Evolutionary conservation across 2,113 vertebrate genomes (phyloP), one percentile per base, ranked within the genome.

Genomic region (Melanerpes aurifrons): DNA sequence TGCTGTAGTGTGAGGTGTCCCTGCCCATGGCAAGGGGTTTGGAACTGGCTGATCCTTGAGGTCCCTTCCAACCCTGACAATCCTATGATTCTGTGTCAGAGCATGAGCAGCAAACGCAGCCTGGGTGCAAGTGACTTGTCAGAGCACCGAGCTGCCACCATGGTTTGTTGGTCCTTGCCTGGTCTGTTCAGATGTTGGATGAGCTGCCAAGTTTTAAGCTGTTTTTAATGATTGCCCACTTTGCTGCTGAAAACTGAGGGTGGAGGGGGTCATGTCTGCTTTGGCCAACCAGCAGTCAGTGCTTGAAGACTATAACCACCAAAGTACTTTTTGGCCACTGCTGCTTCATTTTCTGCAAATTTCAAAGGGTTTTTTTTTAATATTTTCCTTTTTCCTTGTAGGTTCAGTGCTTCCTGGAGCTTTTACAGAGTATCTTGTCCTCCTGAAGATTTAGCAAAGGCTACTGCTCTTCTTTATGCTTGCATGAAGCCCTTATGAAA

Each of bases 401-500:
- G 50, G 20, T 48, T 58, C 26, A 37, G 14, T 50, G 9, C 12
- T 75, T 71, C 66, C 31, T 87, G 28, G 24, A 82, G 71, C 37
- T 87, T 80, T 63, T 67, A 12, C 3, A 29, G 58, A 24, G 16
- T 40, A 4, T 4, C 17, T 6, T 19, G 6, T 31, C 54, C 11
- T 25, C 12, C 29, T 12, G 13, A 25, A 67, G 22, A 7, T 62
- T 63, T 76, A 77, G 16, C 15, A 76, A 56, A 63, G 19, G 25
- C 13, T 11, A 4, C 7, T 50, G 6, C 7, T 35, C 31, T 25
- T 2, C 0, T 0, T 48, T 18, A 45, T 5, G 17, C 28, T 68
- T 15, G 26, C 29, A 3, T 3, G 29, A 15, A 61, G 4, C 16
- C 7, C 37, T 31, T 18, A 2, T 0, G 7, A 53, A 64, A 78